A percentile compares a stretch with the other conserved stretches of the same genome.
These are phyloP conservation scores for Cryptosula pallasiana DNA, from an alignment of 2,888 invertebrate genomes.

Conservation along the genomic window DNA sequence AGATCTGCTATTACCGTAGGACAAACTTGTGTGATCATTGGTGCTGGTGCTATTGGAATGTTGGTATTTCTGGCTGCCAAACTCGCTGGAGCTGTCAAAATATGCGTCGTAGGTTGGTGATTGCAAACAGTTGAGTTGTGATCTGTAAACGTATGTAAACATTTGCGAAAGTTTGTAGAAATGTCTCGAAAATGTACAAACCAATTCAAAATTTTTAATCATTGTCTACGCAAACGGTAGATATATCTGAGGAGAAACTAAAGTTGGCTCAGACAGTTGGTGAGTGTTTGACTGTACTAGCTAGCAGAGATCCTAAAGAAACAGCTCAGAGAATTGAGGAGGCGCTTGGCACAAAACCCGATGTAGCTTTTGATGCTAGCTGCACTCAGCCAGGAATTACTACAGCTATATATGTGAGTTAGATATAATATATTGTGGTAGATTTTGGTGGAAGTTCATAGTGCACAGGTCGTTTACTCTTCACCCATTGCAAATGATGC, in stretches of 20 bases:
- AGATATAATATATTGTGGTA: no score
- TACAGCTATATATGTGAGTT: constrained; percentile 11
- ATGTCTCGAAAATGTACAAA: no score
- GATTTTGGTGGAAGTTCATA: no score
- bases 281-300: constrained; percentile 2
- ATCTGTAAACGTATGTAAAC: no score
- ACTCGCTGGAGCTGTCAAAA: not conserved
- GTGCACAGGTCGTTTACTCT: no score
- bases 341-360: not conserved
- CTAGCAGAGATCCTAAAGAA: constrained; percentile 19
- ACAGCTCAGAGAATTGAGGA: not conserved
- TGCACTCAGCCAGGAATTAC: not conserved
- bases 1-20: constrained; percentile 10
- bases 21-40: constrained; percentile 16
- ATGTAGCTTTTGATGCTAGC: constrained; percentile 6
- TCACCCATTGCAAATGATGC: no score
- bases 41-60: not conserved
- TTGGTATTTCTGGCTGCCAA: constrained; percentile 12
- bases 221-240: no score
- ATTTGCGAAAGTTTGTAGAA: no score
- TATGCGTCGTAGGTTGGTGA: constrained; percentile 4
- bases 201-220: no score
- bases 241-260: not conserved
- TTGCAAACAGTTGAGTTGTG: no score
- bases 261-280: not conserved